Evolutionary conservation across 2,888 invertebrate species (phyloP).

Genomic region (Amblyjoppa fuscipennis): DNA sequence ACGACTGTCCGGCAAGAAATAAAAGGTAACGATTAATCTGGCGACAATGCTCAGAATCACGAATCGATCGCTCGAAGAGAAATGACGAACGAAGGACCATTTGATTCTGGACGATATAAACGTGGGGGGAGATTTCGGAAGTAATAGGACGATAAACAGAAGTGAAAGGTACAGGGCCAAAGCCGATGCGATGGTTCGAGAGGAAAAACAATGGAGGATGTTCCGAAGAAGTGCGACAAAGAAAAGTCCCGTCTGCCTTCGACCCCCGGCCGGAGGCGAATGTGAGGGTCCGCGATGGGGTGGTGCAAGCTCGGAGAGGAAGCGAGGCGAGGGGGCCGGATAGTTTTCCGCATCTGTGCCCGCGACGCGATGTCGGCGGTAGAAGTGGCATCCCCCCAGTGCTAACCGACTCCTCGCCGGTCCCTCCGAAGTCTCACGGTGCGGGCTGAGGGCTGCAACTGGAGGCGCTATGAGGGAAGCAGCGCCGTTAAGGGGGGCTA

Average conservation of each 20-base stretch:
- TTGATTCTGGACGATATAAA: background rate
- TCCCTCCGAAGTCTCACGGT: constrained; percentile 34
- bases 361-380: constrained; percentile 69
- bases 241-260: constrained; percentile 49
- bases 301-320: constrained; percentile 26
- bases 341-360: constrained; percentile 80
- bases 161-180: background rate
- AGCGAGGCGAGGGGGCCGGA: constrained; percentile 44
- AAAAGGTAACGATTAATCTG: background rate
- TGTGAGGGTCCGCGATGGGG: constrained; percentile 8
- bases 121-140: background rate
- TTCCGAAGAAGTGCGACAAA: constrained; percentile 32
- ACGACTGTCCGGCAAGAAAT: background rate
- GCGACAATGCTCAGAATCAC: background rate
- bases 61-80: background rate
- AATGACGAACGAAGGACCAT: background rate
- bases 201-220: constrained; percentile 48
- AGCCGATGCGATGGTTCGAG: constrained; percentile 13
- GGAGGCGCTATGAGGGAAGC: constrained; percentile 32
- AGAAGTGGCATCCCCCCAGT: constrained; percentile 66
- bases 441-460: constrained; percentile 14
- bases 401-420: constrained; percentile 66
- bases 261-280: constrained; percentile 24
- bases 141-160: constrained; percentile 28
- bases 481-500: constrained; percentile 16